These are phyloP conservation scores for Solenodon paradoxus DNA, from an alignment of 2,113 vertebrate genomes.

Conservation along the genomic window DNA sequence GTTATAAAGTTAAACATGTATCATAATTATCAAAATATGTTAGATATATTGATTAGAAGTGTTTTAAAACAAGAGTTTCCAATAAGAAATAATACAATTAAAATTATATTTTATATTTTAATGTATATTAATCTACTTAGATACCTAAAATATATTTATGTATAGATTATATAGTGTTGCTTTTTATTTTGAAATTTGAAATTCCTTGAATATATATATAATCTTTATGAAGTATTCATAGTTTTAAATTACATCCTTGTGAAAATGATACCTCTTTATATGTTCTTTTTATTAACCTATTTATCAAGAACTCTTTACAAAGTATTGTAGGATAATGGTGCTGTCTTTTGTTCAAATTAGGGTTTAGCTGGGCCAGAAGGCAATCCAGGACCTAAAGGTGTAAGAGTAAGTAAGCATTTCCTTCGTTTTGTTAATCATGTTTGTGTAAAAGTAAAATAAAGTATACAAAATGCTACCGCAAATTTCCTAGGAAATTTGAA, in stretches of 20 bases:
- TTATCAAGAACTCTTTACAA: constrained; percentile 15
- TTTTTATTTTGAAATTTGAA: constrained; percentile 33
- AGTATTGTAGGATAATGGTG: constrained; percentile 2
- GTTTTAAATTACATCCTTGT: constrained; percentile 19
- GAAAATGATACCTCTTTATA: background rate
- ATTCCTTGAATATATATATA: background rate
- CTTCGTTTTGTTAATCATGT: constrained; percentile 40
- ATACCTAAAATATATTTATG: background rate
- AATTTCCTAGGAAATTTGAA: background rate
- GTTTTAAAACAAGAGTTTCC: background rate
- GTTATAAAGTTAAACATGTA: constrained; percentile 34
- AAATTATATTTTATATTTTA: background rate
- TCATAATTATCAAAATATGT: background rate
- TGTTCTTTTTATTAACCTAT: background rate
- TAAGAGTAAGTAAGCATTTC: constrained; percentile 89
- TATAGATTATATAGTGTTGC: background rate
- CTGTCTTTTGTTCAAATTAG: constrained; percentile 80
- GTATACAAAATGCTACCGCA: background rate
- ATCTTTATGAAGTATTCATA: background rate
- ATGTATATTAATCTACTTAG: background rate
- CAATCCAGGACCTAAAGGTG: constrained; percentile 94
- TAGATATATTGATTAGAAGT: background rate
- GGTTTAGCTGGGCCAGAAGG: constrained; percentile 95
- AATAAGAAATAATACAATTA: background rate
- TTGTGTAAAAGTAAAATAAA: constrained; percentile 5